Conservation (phyloP, 2,888 invertebrate genomes). For the Dolichomitus sp. region DNA sequence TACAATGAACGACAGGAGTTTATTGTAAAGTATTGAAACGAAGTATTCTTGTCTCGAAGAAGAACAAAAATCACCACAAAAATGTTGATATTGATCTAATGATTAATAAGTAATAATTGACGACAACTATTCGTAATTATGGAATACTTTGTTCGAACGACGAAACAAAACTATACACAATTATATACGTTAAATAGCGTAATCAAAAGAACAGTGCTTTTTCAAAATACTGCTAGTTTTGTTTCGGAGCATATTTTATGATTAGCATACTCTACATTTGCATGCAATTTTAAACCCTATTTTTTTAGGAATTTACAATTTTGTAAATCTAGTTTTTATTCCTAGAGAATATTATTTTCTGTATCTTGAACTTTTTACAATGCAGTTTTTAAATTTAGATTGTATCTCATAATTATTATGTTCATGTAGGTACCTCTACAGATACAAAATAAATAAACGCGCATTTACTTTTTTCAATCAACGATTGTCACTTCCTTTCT, state of each 20-base stretch:
- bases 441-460: conserved; percentile 43
- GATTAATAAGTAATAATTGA: conserved; percentile 21
- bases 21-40: conserved; percentile 46
- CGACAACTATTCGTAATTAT: conserved; percentile 33
- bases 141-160: conserved; percentile 25
- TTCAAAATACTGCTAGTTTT: conserved; percentile 28
- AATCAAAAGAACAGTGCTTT: conserved; percentile 42
- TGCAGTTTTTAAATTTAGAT: conserved; percentile 29
- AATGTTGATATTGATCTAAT: conserved; percentile 9
- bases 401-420: conserved; percentile 45
- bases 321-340: conserved; percentile 62
- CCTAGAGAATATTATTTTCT: conserved; percentile 63
- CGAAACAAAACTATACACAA: conserved; percentile 5
- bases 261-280: conserved; percentile 50
- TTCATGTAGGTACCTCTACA: conserved; percentile 44
- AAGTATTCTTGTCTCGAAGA: conserved; percentile 42
- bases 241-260: conserved; percentile 51
- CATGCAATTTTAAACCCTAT: conserved; percentile 55
- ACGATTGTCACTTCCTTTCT: neutral
- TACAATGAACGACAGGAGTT: too few species aligned
- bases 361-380: conserved; percentile 57
- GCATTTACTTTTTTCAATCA: conserved; percentile 54
- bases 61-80: conserved; percentile 12
- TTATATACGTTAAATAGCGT: conserved; percentile 14
- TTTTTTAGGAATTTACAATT: conserved; percentile 63